Evolutionary conservation across 2,888 invertebrate species (phyloP).

Genomic region (Thymelicus sylvestris): DNA sequence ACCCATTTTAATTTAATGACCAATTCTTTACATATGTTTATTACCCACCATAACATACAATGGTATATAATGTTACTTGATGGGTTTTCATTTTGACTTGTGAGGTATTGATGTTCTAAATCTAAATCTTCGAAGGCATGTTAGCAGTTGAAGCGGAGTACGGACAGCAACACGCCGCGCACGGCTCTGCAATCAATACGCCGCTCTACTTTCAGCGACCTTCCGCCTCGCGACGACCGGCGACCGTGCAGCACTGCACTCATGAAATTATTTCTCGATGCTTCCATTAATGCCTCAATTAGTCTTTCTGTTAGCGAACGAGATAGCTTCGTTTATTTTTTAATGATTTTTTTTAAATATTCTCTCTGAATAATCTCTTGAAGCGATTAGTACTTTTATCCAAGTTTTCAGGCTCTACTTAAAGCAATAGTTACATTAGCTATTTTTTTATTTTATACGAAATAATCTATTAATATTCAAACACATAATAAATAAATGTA

Average conservation of each 20-base stretch:
- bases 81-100: too few relatives aligned
- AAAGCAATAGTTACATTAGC: too few relatives aligned
- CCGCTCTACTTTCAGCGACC: constrained; percentile 59
- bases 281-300: constrained; percentile 19
- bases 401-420: too few relatives aligned
- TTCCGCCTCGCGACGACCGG: constrained; percentile 46
- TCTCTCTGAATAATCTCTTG: not conserved
- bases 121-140: constrained; percentile 36
- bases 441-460: too few relatives aligned
- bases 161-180: constrained; percentile 44
- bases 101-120: not conserved
- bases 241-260: constrained; percentile 43
- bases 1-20: too few relatives aligned
- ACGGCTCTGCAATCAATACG: constrained; percentile 57
- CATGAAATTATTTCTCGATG: constrained; percentile 20
- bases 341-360: not conserved
- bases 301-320: not conserved
- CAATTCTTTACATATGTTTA: too few relatives aligned
- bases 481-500: too few relatives aligned
- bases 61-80: too few relatives aligned
- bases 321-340: not conserved
- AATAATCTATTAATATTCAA: too few relatives aligned
- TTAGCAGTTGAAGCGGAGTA: not conserved
- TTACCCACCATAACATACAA: too few relatives aligned
- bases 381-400: too few relatives aligned